phyloP scores from a whole-genome alignment of 2,797 vertebrate species.

The Chlorospingus flavigularis region DNA sequence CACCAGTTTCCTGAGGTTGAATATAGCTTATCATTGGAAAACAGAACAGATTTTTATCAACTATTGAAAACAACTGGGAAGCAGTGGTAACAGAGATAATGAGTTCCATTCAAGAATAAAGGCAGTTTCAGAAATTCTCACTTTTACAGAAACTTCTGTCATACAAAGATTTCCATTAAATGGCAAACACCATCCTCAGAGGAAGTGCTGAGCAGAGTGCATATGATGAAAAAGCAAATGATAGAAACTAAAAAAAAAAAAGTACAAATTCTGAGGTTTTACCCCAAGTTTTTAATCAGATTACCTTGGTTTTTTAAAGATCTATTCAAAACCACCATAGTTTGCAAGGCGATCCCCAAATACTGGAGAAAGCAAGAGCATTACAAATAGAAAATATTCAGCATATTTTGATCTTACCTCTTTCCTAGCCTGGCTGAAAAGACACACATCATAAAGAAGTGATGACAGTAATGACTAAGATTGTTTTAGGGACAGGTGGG shows the following conservation, averaged over 20 bases:
- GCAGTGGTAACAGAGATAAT: background rate
- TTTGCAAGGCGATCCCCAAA: background rate
- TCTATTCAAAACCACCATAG: background rate
- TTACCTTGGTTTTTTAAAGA: background rate
- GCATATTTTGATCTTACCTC: background rate
- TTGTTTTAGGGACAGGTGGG: conserved; percentile 1
- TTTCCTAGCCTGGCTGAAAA: background rate
- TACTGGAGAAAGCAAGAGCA: background rate
- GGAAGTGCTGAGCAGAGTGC: background rate
- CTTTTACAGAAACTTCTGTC: background rate
- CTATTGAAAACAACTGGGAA: background rate
- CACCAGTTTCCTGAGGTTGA: background rate
- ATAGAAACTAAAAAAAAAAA: background rate
- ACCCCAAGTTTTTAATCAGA: background rate
- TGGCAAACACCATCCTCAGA: background rate
- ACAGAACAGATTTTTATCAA: conserved; percentile 3
- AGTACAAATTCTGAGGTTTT: background rate
- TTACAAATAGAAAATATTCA: background rate
- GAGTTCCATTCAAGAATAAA: background rate
- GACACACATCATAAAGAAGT: background rate
- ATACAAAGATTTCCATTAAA: background rate
- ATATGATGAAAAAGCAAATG: background rate
- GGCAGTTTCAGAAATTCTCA: background rate
- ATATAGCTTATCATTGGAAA: background rate
- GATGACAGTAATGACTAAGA: background rate